Evolutionary conservation across 2,888 invertebrate species (phyloP).

Genomic region (Molanna angustata): DNA sequence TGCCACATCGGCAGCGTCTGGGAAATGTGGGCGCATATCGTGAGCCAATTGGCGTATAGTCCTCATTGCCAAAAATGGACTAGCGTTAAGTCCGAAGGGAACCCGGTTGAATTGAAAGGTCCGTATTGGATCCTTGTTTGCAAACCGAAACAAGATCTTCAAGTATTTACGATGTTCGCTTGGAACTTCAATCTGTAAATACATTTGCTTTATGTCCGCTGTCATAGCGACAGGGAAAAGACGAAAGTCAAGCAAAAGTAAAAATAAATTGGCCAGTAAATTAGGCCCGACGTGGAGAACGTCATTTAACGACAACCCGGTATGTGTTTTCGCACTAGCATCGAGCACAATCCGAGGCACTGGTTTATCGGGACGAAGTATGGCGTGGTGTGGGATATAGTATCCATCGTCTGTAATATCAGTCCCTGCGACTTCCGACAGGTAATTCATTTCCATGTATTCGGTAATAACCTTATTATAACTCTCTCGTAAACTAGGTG

Average conservation of each 20-base stretch:
- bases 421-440: neutral
- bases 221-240: neutral
- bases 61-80: neutral
- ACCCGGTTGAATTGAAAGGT: neutral
- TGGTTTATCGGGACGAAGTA: neutral
- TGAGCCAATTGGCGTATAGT: neutral
- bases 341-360: neutral
- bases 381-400: neutral
- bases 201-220: neutral
- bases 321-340: neutral
- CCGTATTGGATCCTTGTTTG: neutral
- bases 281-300: neutral
- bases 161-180: neutral
- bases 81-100: neutral
- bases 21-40: neutral
- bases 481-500: neutral
- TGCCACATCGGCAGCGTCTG: neutral
- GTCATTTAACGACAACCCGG: neutral
- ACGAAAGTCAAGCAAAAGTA: neutral
- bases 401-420: neutral
- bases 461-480: neutral
- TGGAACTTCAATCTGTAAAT: neutral
- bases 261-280: neutral
- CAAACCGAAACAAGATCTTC: neutral
- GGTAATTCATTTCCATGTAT: neutral